phyloP scores from a whole-genome alignment of 2,888 invertebrate genomes.

The Cheilosia vulpina region DNA sequence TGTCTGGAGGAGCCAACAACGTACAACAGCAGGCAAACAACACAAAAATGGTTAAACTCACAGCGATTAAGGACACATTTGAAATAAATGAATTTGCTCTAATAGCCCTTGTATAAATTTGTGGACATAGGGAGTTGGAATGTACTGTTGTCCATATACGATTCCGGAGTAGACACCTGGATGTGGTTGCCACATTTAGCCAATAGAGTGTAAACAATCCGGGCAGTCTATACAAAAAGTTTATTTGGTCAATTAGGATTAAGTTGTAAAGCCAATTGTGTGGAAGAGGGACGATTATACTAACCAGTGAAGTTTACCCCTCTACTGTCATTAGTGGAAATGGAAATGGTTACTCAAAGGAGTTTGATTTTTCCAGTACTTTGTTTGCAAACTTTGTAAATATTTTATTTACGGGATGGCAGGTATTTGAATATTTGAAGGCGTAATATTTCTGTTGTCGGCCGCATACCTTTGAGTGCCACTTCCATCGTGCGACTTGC shows the following conservation, averaged over 20 bases:
- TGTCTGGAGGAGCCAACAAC: slow-evolving; percentile 24
- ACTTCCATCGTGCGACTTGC: no score
- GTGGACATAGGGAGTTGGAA: slow-evolving; percentile 25
- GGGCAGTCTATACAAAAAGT: slow-evolving; percentile 1
- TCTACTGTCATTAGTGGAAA: no score
- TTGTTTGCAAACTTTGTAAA: no score
- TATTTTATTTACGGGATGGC: no score
- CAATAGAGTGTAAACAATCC: slow-evolving; percentile 30
- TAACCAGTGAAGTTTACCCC: not conserved
- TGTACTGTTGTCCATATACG: slow-evolving; percentile 32
- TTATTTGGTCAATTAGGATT: slow-evolving; percentile 45
- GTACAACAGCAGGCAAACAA: slow-evolving; percentile 12
- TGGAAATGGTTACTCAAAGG: no score
- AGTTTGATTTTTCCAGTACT: no score
- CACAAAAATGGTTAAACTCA: slow-evolving; percentile 51
- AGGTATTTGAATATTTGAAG: no score
- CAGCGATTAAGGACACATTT: slow-evolving; percentile 67
- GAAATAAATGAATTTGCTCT: slow-evolving; percentile 61
- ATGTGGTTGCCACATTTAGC: slow-evolving; percentile 35
- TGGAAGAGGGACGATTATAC: slow-evolving; percentile 1
- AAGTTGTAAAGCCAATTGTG: slow-evolving; percentile 43
- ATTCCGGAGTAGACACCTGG: slow-evolving; percentile 31
- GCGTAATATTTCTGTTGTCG: no score
- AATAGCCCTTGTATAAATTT: slow-evolving; percentile 24
- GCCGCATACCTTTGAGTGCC: not conserved